phyloP scores from a whole-genome alignment of 1,140 invertebrate genomes.

The Leguminivora glycinivorella region DNA sequence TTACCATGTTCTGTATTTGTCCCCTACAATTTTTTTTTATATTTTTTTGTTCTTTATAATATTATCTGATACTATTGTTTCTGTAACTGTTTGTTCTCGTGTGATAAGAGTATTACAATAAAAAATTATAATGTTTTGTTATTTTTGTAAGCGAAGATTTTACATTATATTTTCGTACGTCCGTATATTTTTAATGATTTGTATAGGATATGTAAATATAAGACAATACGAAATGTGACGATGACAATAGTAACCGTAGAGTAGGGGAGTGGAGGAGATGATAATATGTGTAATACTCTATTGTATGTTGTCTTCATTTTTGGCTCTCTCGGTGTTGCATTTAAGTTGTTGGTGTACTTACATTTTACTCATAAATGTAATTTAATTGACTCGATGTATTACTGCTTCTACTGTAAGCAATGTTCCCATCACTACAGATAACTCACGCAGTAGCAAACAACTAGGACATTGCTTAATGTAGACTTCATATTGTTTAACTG shows the following conservation, averaged over 20 bases:
- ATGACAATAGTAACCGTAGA: constrained; percentile 65
- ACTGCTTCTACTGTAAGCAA: background rate
- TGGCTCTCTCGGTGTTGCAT: background rate
- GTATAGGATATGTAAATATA: constrained; percentile 41
- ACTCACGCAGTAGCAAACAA: background rate
- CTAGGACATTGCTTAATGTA: background rate
- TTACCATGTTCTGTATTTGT: background rate
- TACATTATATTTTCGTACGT: background rate
- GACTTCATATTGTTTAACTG: background rate
- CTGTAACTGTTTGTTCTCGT: background rate
- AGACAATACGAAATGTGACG: constrained; percentile 51
- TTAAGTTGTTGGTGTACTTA: background rate
- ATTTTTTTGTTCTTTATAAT: too few relatives aligned
- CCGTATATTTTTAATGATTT: background rate
- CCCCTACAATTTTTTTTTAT: background rate
- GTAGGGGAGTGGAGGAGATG: background rate
- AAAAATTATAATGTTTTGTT: background rate
- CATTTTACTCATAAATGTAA: background rate
- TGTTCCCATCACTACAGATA: background rate
- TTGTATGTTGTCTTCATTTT: background rate
- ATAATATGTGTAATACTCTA: background rate
- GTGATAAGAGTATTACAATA: too few relatives aligned
- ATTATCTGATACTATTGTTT: too few relatives aligned
- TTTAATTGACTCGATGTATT: background rate
- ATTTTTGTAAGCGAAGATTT: background rate